Evolutionary conservation across 92 coral and sea anemone genomes (phyloP).

Genomic region (Porites rus): DNA sequence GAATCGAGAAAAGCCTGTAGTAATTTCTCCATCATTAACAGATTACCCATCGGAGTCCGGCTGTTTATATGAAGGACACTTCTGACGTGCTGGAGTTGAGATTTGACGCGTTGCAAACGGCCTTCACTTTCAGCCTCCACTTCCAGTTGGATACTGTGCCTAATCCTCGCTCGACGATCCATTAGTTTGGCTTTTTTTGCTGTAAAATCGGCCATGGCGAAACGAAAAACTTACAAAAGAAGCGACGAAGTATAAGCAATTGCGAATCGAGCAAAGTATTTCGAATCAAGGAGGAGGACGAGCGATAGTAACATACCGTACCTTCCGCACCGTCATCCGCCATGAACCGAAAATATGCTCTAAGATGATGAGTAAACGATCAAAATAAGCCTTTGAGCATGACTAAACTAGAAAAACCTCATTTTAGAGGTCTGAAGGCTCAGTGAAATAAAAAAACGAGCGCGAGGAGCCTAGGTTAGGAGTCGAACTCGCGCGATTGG

Average conservation of each 20-base stretch:
- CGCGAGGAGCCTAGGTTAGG: background rate
- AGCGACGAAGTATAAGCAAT: background rate
- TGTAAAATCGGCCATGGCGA: constrained; percentile 38
- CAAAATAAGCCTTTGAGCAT: background rate
- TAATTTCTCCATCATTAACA: no score
- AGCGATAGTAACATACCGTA: no score
- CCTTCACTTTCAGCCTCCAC: constrained; percentile 45
- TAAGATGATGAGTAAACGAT: background rate
- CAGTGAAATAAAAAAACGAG: background rate
- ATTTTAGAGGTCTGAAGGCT: background rate
- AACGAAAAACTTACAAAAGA: background rate
- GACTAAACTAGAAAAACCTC: background rate
- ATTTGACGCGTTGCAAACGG: constrained; percentile 23
- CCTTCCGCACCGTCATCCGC: background rate
- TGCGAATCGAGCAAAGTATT: background rate
- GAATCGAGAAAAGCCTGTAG: no score
- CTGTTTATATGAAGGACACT: no score
- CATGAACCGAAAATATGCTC: no score
- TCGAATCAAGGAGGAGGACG: background rate
- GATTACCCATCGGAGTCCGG: no score
- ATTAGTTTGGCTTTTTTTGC: constrained; percentile 43
- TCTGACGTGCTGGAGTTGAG: constrained; percentile 23
- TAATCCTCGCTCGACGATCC: background rate
- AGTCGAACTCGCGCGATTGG: no score
- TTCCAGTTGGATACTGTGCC: constrained; percentile 8